Evolutionary conservation across 2,797 vertebrate genomes (phyloP).

Genomic region (Coreius guichenoti): DNA sequence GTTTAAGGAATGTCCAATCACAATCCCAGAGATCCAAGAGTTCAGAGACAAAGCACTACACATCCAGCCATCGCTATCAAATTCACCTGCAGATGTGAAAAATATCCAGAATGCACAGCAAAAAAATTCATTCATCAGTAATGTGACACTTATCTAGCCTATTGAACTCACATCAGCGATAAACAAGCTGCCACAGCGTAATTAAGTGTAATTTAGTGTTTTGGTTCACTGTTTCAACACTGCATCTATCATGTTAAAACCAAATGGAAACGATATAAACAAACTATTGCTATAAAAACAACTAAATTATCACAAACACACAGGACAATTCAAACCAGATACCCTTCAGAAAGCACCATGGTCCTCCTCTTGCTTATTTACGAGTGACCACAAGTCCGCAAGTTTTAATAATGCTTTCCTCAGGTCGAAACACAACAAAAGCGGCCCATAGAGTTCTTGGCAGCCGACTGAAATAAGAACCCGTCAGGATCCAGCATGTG

Average conservation of each 20-base stretch:
- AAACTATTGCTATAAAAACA: conserved; percentile 2
- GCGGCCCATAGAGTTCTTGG: conserved; percentile 60
- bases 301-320: neutral
- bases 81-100: conserved; percentile 28
- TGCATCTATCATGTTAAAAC: conserved; percentile 4
- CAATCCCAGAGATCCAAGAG: conserved; percentile 20
- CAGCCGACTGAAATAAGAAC: conserved; percentile 81
- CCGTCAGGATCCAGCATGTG: conserved; percentile 79
- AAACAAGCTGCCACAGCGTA: neutral
- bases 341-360: conserved; percentile 87
- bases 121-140: conserved; percentile 5
- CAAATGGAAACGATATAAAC: neutral
- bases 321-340: conserved; percentile 68
- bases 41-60: conserved; percentile 16
- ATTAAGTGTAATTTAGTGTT: conserved; percentile 8
- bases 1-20: conserved; percentile 55
- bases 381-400: conserved; percentile 51
- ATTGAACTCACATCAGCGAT: conserved; percentile 2
- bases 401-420: conserved; percentile 42
- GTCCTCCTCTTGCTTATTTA: conserved; percentile 48
- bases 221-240: conserved; percentile 16
- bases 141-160: conserved; percentile 6
- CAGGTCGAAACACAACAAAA: conserved; percentile 65
- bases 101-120: conserved; percentile 34
- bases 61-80: conserved; percentile 19